Evolutionary conservation across 2,797 vertebrate species (phyloP), one percentile per base, ranked within the genome.

Genomic region (Catharus ustulatus): DNA sequence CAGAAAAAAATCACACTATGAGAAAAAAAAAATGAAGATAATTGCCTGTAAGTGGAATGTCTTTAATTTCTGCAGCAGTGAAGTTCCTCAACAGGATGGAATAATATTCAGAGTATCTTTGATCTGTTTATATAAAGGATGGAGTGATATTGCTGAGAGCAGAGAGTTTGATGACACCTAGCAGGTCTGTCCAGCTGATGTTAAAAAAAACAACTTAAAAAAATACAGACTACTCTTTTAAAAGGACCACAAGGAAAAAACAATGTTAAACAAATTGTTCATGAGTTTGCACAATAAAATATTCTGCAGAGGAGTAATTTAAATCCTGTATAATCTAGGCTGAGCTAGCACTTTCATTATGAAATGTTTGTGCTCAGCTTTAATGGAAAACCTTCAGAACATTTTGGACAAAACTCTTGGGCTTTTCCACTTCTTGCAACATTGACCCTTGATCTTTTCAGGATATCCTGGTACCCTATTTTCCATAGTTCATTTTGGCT

Each of bases 381-480:
- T 49, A 80, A 92, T 80, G 1, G 3, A 68, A 95, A 90, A 64
- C 22, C 21, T 89, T 74, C 51, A 83, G 58, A n/a, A 68, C 4
- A 62, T 78, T 95, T 90, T 80, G 36, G 20, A 38, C 3, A 87
- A 92, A 92, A 69, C 4, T 15, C 15, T 36, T 57, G 87, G 10
- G 20, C 23, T 57, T 52, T 58, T 20, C 43, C n/a, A 18, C 8
- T 58, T 46, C n/a, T 54, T 77, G 27, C 87, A 95, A 58, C 5
- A 19, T 16, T 54, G 30, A 10, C 7, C 11, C 16, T 51, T 2
- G 0, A 11, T 59, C 17, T 82, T 90, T 59, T 59, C 0, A 1
- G 23, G 9, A 58, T 34, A 58, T 22, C 16, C 15, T 74, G n/a
- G 46, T 40, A 45, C 4, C 3, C 0, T 49, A 52, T 52, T 92